Conservation (phyloP, 2,113 vertebrate species). For the Onychostruthus taczanowskii region DNA sequence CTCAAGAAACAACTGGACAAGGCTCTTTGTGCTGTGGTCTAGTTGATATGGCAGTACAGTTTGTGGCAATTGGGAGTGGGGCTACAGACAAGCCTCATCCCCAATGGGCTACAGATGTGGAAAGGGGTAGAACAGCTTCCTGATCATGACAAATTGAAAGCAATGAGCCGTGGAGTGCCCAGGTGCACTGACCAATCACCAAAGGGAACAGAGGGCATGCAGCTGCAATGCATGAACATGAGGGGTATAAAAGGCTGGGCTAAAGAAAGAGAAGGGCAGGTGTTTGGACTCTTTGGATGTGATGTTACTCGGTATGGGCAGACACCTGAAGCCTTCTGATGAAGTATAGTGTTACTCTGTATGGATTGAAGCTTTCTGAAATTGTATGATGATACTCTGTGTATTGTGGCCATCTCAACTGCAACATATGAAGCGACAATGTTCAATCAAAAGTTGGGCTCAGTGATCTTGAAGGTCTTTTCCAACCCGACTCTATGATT, state of each 20-base stretch:
- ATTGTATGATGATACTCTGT: neutral
- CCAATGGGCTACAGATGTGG: neutral
- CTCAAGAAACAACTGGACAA: neutral
- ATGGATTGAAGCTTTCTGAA: neutral
- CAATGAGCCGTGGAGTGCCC: neutral
- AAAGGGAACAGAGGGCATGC: neutral
- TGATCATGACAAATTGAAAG: neutral
- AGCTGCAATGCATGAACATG: neutral
- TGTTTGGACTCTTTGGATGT: neutral
- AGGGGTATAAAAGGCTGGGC: neutral
- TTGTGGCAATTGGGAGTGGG: neutral
- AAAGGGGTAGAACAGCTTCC: neutral
- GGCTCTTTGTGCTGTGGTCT: no score
- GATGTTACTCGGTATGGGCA: neutral
- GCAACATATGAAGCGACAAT: neutral
- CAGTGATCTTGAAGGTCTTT: neutral
- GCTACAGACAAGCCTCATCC: neutral
- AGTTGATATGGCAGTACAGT: neutral
- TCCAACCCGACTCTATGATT: neutral
- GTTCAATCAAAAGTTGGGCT: neutral
- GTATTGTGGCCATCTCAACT: neutral
- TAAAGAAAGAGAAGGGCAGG: neutral
- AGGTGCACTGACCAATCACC: neutral
- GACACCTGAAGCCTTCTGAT: neutral
- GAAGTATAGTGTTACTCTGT: neutral